Conservation (phyloP, 2,888 invertebrate species). For the Lasioglossum leucozonium region DNA sequence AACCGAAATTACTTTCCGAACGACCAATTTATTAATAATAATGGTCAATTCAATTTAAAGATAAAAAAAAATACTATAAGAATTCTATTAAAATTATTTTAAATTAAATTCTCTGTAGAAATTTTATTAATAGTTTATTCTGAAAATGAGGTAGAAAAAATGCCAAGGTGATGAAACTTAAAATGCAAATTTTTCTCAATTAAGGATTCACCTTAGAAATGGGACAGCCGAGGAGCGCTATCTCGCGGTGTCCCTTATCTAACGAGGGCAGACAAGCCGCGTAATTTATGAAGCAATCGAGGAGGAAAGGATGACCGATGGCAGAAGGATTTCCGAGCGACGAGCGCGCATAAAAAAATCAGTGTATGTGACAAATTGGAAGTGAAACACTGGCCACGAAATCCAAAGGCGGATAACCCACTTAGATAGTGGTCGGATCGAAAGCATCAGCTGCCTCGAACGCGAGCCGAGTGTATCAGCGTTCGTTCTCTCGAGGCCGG, state of each 20-base stretch:
- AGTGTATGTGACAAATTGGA: constrained; percentile 51
- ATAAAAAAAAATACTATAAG: too few relatives aligned
- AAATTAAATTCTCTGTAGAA: too few relatives aligned
- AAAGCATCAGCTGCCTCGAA: constrained; percentile 41
- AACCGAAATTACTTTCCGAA: too few relatives aligned
- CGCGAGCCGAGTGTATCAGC: constrained; percentile 51
- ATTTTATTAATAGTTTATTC: too few relatives aligned
- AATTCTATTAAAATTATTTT: too few relatives aligned
- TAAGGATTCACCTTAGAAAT: not conserved
- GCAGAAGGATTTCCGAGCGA: not conserved
- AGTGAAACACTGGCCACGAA: constrained; percentile 19
- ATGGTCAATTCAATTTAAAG: too few relatives aligned
- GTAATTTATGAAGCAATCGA: constrained; percentile 16
- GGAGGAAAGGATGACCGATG: not conserved
- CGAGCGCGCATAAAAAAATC: constrained; percentile 18
- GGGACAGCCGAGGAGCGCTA: not conserved
- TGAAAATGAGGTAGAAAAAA: too few relatives aligned
- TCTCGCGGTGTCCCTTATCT: too few relatives aligned
- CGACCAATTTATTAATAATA: too few relatives aligned
- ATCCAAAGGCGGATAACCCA: constrained; percentile 53
- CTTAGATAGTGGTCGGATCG: constrained; percentile 60
- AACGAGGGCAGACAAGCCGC: constrained; percentile 3
- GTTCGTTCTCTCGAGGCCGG: constrained; percentile 45
- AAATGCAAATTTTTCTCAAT: too few relatives aligned
- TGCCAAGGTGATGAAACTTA: too few relatives aligned